phyloP scores from a whole-genome alignment of 1,140 invertebrate genomes.

The Conus betulinus region DNA sequence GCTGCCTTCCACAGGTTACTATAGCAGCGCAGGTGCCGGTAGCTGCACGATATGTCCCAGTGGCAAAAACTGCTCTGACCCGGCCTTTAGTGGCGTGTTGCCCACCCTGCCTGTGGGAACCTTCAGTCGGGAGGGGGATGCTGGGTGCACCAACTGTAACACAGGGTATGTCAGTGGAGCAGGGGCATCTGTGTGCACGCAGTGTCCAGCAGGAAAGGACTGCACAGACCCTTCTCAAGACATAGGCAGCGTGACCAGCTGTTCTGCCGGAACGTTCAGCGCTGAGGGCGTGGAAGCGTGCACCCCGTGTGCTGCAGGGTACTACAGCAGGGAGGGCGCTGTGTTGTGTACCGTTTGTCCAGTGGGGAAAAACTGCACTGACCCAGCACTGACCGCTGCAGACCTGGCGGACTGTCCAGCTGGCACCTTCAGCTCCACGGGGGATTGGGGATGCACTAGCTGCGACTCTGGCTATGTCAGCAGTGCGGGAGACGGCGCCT shows the following conservation, averaged over 20 bases:
- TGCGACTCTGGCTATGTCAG: slow-evolving; percentile 49
- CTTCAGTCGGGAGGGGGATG: slow-evolving; percentile 45
- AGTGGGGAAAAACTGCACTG: slow-evolving; percentile 51
- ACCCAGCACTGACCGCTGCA: slow-evolving; percentile 37
- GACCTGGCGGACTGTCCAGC: slow-evolving; percentile 42
- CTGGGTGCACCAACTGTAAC: slow-evolving; percentile 54
- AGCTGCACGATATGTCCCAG: slow-evolving; percentile 38
- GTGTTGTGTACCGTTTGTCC: slow-evolving; percentile 38
- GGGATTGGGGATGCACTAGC: slow-evolving; percentile 38
- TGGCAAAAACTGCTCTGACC: slow-evolving; percentile 49
- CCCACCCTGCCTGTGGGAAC: slow-evolving; percentile 45
- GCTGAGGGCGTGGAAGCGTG: slow-evolving; percentile 42
- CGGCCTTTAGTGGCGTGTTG: slow-evolving; percentile 33
- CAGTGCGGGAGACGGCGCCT: not conserved
- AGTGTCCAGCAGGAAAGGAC: slow-evolving; percentile 67
- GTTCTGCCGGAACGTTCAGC: slow-evolving; percentile 65
- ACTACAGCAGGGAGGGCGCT: slow-evolving; percentile 45
- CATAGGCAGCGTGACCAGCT: slow-evolving; percentile 41
- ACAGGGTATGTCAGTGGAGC: slow-evolving; percentile 65
- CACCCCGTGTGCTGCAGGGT: slow-evolving; percentile 43
- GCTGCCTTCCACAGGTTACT: slow-evolving; percentile 46
- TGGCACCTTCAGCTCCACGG: slow-evolving; percentile 47
- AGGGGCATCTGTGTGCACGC: slow-evolving; percentile 59
- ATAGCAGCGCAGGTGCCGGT: slow-evolving; percentile 41
- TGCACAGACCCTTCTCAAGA: slow-evolving; percentile 44